These are phyloP conservation scores for Stichodactyla mertensii DNA, from an alignment of 64 coral and sea anemone genomes.

Conservation along the genomic window DNA sequence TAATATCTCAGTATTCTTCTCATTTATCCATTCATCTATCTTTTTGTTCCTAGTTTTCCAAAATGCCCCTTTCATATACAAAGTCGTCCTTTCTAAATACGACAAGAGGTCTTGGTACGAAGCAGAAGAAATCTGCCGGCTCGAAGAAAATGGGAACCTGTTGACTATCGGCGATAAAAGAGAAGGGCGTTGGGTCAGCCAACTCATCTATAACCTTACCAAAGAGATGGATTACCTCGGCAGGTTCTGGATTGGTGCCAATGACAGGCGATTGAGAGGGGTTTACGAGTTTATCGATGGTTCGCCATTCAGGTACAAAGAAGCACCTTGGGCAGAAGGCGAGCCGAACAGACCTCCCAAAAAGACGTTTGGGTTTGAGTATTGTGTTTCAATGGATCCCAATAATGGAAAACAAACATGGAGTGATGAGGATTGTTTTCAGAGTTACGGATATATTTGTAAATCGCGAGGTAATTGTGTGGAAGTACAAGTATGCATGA, in stretches of 20 bases:
- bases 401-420: slow-evolving; percentile 32
- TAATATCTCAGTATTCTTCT: background rate
- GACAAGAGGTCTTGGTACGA: slow-evolving; percentile 1
- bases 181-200: background rate
- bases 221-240: slow-evolving; percentile 6
- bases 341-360: slow-evolving; percentile 59
- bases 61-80: background rate
- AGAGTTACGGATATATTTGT: slow-evolving; percentile 67
- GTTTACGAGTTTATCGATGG: slow-evolving; percentile 76
- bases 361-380: slow-evolving; percentile 19
- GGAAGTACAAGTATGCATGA: no score
- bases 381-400: slow-evolving; percentile 61
- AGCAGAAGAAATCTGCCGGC: slow-evolving; percentile 12
- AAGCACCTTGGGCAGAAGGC: slow-evolving; percentile 69
- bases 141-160: slow-evolving; percentile 7
- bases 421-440: slow-evolving; percentile 77
- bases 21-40: background rate
- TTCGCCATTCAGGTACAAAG: slow-evolving; percentile 40
- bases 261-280: slow-evolving; percentile 20
- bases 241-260: slow-evolving; percentile 15
- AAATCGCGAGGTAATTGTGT: slow-evolving; percentile 51
- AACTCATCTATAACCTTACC: slow-evolving; percentile 21
- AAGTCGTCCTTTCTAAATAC: background rate
- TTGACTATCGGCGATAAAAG: background rate
- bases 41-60: slow-evolving; percentile 51